phyloP scores from a whole-genome alignment of 2,888 invertebrate species.

The Patella ulyssiponensis region DNA sequence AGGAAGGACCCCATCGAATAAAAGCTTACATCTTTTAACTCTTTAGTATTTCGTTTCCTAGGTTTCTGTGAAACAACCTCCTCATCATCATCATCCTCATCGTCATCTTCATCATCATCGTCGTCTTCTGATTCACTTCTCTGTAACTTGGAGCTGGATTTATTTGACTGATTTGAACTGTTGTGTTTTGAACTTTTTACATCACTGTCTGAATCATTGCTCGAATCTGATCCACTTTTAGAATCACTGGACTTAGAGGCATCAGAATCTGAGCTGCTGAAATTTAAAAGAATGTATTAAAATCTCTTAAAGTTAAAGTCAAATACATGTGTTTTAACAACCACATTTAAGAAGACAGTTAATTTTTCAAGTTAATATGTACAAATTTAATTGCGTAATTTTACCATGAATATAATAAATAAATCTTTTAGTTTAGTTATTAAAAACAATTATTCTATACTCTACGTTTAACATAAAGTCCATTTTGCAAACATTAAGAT shows the following conservation, averaged over 20 bases:
- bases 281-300: not conserved
- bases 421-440: too few species aligned
- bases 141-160: slow-evolving; percentile 28
- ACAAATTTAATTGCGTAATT: too few species aligned
- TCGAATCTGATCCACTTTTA: slow-evolving; percentile 19
- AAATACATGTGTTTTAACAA: too few species aligned
- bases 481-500: not conserved
- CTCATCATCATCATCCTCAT: slow-evolving; percentile 34
- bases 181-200: slow-evolving; percentile 31
- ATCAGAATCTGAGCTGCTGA: slow-evolving; percentile 54
- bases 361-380: too few species aligned
- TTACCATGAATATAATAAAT: too few species aligned
- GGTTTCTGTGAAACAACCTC: slow-evolving; percentile 27
- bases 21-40: slow-evolving; percentile 52
- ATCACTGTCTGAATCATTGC: slow-evolving; percentile 30
- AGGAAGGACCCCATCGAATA: not conserved
- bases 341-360: too few species aligned
- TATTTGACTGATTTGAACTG: slow-evolving; percentile 26
- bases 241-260: slow-evolving; percentile 47
- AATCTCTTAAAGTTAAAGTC: too few species aligned
- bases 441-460: too few species aligned
- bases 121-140: slow-evolving; percentile 22
- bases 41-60: slow-evolving; percentile 39
- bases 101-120: slow-evolving; percentile 41
- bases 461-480: too few species aligned